Conservation (phyloP, 1,140 invertebrate genomes). For the Hyphantria cunea region DNA sequence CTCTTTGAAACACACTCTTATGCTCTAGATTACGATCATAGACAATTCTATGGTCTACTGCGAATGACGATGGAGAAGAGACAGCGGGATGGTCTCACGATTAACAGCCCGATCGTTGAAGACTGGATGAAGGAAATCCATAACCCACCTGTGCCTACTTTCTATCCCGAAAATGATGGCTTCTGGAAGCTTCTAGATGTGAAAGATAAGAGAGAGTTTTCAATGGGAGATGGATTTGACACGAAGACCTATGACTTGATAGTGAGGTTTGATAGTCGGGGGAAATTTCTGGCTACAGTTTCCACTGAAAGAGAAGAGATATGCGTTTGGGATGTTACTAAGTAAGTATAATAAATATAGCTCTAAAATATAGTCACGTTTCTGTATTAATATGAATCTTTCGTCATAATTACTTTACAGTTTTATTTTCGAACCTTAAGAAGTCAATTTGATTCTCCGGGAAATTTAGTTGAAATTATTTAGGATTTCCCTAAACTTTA, state of each 20-base stretch:
- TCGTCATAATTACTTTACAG: no score
- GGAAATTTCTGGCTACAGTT: constrained; percentile 87
- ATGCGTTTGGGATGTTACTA: constrained; percentile 89
- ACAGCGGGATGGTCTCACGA: constrained; percentile 55
- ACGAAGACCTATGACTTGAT: constrained; percentile 81
- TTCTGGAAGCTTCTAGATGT: constrained; percentile 64
- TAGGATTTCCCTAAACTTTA: no score
- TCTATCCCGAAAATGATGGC: constrained; percentile 76
- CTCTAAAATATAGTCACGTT: no score
- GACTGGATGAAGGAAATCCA: constrained; percentile 70
- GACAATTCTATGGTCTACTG: constrained; percentile 88
- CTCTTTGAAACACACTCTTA: constrained; percentile 85
- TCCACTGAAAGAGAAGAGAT: constrained; percentile 89
- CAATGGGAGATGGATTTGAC: constrained; percentile 69
- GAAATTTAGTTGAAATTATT: no score
- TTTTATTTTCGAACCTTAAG: no score
- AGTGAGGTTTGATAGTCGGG: constrained; percentile 81
- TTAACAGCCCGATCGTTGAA: constrained; percentile 63
- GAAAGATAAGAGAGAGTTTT: constrained; percentile 60
- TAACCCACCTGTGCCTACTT: constrained; percentile 80
- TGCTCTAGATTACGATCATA: constrained; percentile 88
- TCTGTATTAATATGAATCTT: no score
- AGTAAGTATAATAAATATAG: constrained; percentile 77
- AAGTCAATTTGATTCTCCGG: no score
- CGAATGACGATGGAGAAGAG: constrained; percentile 81